Evolutionary conservation across 2,888 invertebrate genomes (phyloP).

Genomic region (Tribolium freemani): DNA sequence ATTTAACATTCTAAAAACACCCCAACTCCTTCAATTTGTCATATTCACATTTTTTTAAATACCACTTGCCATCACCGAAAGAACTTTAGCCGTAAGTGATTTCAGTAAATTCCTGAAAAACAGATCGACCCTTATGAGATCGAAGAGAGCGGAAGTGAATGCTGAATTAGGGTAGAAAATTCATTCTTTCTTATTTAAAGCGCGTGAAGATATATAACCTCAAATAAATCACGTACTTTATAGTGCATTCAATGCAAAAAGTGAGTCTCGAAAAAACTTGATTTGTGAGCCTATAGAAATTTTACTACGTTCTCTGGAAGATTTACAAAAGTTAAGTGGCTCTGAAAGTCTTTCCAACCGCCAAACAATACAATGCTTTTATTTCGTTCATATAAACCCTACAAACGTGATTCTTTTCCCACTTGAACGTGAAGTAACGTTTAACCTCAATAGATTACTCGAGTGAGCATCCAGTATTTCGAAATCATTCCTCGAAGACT

Average conservation of each 20-base stretch:
- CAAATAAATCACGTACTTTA: slow-evolving; percentile 58
- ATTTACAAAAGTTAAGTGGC: slow-evolving; percentile 45
- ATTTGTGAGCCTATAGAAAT: slow-evolving; percentile 58
- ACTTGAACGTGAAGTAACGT: slow-evolving; percentile 22
- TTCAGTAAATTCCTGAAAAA: slow-evolving; percentile 14
- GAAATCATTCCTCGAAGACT: neutral
- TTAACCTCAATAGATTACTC: slow-evolving; percentile 15
- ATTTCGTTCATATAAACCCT: slow-evolving; percentile 38
- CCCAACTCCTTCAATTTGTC: neutral
- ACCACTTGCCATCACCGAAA: neutral
- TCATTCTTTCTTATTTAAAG: slow-evolving; percentile 55
- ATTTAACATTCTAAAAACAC: slow-evolving; percentile 2
- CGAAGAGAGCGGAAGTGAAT: slow-evolving; percentile 25
- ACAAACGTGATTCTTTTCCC: slow-evolving; percentile 29
- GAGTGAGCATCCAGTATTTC: slow-evolving; percentile 6
- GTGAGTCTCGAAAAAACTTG: slow-evolving; percentile 53
- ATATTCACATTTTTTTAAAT: neutral
- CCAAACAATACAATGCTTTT: slow-evolving; percentile 42
- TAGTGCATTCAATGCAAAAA: slow-evolving; percentile 58
- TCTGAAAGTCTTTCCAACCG: slow-evolving; percentile 38
- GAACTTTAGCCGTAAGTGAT: neutral
- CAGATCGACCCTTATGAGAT: slow-evolving; percentile 20
- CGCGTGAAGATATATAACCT: slow-evolving; percentile 54
- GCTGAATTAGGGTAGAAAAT: slow-evolving; percentile 47
- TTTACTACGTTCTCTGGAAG: slow-evolving; percentile 50